These are phyloP conservation scores for Aphidoletes aphidimyza DNA, from an alignment of 2,888 invertebrate genomes.

Conservation along the genomic window DNA sequence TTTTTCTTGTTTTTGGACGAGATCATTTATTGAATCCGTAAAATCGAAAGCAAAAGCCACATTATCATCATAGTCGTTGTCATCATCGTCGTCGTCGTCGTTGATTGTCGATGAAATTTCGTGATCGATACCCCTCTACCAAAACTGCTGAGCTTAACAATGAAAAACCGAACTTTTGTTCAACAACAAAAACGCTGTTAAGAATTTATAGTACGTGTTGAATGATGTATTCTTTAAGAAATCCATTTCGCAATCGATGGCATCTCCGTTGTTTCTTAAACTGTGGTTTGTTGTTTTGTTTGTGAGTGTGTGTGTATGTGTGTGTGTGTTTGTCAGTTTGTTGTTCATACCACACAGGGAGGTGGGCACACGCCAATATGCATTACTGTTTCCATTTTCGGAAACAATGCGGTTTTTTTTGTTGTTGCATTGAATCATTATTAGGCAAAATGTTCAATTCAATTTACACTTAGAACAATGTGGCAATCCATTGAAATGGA, in stretches of 20 bases:
- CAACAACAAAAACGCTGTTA: background rate
- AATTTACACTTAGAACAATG: constrained; percentile 46
- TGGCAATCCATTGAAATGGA: constrained; percentile 3
- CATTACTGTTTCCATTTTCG: constrained; percentile 20
- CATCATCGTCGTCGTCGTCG: background rate
- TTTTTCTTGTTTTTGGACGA: background rate
- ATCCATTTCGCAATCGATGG: background rate
- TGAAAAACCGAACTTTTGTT: background rate
- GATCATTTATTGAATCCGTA: constrained; percentile 17
- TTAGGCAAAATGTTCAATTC: constrained; percentile 5
- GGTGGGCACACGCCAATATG: background rate
- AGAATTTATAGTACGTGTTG: constrained; percentile 15
- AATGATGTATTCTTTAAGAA: constrained; percentile 12
- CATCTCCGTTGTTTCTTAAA: background rate
- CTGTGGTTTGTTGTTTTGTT: background rate
- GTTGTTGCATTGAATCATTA: background rate
- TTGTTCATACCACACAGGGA: background rate
- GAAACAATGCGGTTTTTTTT: background rate
- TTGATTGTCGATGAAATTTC: background rate
- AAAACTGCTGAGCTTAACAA: background rate
- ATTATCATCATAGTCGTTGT: background rate
- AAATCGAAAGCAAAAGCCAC: constrained; percentile 20
- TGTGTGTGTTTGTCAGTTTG: background rate
- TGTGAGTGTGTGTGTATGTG: no score
- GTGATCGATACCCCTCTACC: background rate